Conservation (phyloP, 2,113 vertebrate species). For the Zingel zingel region DNA sequence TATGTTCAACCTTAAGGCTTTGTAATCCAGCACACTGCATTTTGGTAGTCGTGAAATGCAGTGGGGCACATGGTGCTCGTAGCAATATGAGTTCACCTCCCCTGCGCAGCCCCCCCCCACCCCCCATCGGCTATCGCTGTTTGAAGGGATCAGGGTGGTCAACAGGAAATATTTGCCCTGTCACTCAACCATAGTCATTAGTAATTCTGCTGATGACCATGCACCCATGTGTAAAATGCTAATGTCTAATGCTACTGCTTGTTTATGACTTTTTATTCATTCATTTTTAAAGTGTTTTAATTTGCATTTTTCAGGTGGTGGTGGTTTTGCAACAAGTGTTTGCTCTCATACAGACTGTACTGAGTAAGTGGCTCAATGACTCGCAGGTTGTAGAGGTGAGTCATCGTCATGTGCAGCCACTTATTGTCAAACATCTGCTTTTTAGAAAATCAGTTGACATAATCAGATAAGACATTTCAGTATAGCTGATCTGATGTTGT, state of each 20-base stretch:
- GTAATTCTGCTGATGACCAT: constrained; percentile 14
- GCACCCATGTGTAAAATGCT: constrained; percentile 4
- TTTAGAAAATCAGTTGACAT: not conserved
- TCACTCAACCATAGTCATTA: constrained; percentile 19
- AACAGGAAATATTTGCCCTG: not conserved
- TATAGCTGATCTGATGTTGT: constrained; percentile 18
- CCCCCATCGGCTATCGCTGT: not conserved
- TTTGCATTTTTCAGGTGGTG: constrained; percentile 88
- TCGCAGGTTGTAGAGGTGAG: constrained; percentile 99
- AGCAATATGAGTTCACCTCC: not conserved
- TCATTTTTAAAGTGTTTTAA: not conserved
- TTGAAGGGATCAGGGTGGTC: constrained; percentile 13
- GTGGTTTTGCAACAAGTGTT: constrained; percentile 99
- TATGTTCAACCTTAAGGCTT: not conserved
- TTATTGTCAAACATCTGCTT: not conserved
- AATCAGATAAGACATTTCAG: not conserved
- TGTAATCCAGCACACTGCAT: not conserved
- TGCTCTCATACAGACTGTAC: constrained; percentile 97
- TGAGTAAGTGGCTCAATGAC: constrained; percentile 98
- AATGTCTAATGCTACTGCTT: not conserved
- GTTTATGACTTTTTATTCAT: not conserved
- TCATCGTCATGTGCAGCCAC: not conserved
- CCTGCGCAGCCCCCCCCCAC: no score
- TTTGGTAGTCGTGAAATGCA: constrained; percentile 1
- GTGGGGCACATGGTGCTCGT: not conserved